A percentile compares a stretch with the other conserved stretches of the same genome.
phyloP scores from a whole-genome alignment of 1,140 invertebrate genomes.

The Euura lappo region DNA sequence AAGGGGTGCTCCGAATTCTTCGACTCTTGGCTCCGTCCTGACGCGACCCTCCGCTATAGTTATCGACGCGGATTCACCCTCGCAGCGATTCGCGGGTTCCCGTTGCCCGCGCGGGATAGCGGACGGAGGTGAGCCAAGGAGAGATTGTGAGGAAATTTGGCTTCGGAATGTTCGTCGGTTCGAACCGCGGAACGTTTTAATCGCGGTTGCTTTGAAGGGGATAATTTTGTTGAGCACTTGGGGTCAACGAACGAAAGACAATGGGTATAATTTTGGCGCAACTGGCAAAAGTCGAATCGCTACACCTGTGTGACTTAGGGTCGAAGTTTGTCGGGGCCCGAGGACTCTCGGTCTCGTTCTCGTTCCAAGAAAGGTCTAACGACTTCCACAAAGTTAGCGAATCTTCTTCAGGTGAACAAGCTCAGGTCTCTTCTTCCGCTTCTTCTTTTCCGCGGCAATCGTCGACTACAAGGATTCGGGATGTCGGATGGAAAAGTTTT shows the following conservation, averaged over 20 bases:
- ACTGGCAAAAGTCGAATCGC: background rate
- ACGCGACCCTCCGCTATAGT: background rate
- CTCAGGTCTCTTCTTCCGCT: background rate
- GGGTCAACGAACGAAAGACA: background rate
- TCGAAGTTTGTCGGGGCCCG: background rate
- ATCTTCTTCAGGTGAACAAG: slow-evolving; percentile 1
- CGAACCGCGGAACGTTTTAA: background rate
- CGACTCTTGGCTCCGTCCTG: background rate
- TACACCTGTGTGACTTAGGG: background rate
- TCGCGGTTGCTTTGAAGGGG: background rate
- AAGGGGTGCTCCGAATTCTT: background rate
- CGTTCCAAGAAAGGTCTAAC: background rate
- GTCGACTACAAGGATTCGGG: background rate
- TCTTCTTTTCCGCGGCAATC: background rate
- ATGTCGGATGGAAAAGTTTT: background rate
- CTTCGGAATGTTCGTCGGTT: too few relatives aligned
- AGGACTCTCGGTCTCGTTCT: background rate
- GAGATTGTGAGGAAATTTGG: too few relatives aligned
- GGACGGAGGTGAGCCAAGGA: too few relatives aligned
- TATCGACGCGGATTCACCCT: background rate
- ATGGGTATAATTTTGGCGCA: background rate
- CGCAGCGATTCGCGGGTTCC: background rate
- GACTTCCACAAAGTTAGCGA: background rate
- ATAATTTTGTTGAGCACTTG: background rate
- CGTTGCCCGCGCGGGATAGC: too few relatives aligned